Evolutionary conservation across 1,140 invertebrate genomes (phyloP).

Genomic region (Brevipalpus yothersi): DNA sequence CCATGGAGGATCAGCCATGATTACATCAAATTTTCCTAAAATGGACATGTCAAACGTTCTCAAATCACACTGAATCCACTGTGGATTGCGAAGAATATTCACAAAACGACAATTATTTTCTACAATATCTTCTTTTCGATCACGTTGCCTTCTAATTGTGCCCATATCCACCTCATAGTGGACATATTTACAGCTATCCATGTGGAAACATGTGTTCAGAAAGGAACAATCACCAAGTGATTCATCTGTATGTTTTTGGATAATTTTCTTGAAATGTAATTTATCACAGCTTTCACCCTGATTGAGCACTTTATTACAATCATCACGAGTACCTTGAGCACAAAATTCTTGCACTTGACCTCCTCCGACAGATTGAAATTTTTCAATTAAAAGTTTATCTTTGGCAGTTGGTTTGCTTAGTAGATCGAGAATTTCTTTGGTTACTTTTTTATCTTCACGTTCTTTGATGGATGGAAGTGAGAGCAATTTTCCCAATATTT

Average conservation of each 20-base stretch:
- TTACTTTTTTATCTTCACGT: constrained; percentile 79
- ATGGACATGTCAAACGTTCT: constrained; percentile 85
- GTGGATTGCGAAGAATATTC: constrained; percentile 12
- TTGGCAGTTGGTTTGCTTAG: constrained; percentile 86
- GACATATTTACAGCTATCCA: constrained; percentile 95
- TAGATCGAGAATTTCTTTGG: constrained; percentile 81
- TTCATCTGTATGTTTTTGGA: constrained; percentile 87
- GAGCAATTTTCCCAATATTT: constrained; percentile 39
- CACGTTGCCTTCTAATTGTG: neutral
- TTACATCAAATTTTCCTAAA: constrained; percentile 70
- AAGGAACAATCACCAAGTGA: constrained; percentile 88
- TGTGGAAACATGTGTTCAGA: constrained; percentile 93
- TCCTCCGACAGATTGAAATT: constrained; percentile 76
- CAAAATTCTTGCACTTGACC: constrained; percentile 72
- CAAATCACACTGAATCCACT: constrained; percentile 94
- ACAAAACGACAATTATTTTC: constrained; percentile 2
- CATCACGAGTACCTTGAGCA: constrained; percentile 68
- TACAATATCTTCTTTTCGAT: neutral
- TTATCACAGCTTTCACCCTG: constrained; percentile 45
- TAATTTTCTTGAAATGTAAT: constrained; percentile 90
- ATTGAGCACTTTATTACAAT: constrained; percentile 35
- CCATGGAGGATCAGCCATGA: constrained; percentile 92
- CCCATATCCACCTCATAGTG: constrained; percentile 62
- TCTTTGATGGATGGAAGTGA: constrained; percentile 80
- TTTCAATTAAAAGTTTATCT: constrained; percentile 70